phyloP scores from a whole-genome alignment of 2,113 vertebrate species.

The Anolis sagrei region DNA sequence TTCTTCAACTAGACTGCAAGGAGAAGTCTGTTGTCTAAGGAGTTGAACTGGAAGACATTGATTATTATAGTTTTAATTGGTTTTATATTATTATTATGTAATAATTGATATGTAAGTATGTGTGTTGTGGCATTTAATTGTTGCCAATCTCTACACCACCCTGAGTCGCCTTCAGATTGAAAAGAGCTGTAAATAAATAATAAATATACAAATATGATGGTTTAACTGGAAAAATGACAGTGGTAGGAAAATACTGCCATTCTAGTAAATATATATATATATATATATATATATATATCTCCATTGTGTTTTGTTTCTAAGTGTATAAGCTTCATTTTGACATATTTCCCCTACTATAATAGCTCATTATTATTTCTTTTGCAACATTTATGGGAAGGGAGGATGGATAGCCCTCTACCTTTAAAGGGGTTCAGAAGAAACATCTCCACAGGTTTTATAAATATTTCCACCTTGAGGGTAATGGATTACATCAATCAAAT shows the following conservation, averaged over 20 bases:
- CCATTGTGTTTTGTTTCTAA: neutral
- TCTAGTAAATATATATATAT: neutral
- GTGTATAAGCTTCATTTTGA: neutral
- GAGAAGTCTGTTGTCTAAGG: no score
- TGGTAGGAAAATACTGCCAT: no score
- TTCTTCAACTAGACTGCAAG: neutral
- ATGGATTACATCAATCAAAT: neutral
- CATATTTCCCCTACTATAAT: neutral
- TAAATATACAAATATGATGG: no score
- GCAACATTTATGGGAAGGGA: neutral
- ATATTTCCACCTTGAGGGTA: neutral
- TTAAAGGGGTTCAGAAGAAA: neutral
- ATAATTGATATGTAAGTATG: no score
- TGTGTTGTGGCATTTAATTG: no score
- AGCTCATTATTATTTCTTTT: neutral
- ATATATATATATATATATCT: neutral
- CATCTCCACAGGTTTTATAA: slow-evolving; percentile 1
- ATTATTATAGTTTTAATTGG: no score
- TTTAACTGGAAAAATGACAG: neutral
- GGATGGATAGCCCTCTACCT: neutral
- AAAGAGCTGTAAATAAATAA: no score
- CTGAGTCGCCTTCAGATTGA: no score
- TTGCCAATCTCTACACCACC: no score
- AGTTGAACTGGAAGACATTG: no score
- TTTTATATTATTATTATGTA: no score